Percentiles rank a stretch among this genome's conserved stretches.
Conservation (phyloP, 2,113 vertebrate species). For the Cinclus mexicanus region DNA sequence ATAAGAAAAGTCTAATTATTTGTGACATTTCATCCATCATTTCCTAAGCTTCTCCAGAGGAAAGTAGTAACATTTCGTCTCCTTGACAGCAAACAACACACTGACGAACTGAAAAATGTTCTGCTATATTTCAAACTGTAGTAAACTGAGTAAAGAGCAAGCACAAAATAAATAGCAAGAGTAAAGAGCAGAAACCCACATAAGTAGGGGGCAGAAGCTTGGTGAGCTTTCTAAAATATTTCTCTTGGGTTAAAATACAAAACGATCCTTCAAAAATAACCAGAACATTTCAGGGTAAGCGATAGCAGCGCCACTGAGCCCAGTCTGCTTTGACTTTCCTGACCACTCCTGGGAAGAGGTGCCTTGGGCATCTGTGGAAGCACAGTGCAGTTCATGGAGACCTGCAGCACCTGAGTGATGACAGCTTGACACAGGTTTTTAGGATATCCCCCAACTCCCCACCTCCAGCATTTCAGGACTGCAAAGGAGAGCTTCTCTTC, state of each 20-base stretch:
- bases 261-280: constrained; percentile 37
- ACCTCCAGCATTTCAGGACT: not conserved
- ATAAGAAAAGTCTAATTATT: constrained; percentile 71
- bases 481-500: not conserved
- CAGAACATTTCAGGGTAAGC: not conserved
- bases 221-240: constrained; percentile 55
- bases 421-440: not conserved
- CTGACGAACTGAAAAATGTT: constrained; percentile 67
- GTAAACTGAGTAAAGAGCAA: constrained; percentile 64
- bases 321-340: not conserved
- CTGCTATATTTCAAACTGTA: constrained; percentile 64
- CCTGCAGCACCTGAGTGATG: not conserved
- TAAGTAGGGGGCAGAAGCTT: constrained; percentile 50
- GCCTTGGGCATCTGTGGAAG: not conserved
- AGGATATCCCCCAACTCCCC: not conserved
- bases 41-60: constrained; percentile 66
- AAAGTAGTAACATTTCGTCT: constrained; percentile 68
- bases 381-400: not conserved
- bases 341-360: not conserved
- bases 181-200: constrained; percentile 63
- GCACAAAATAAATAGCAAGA: constrained; percentile 68
- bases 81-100: constrained; percentile 72
- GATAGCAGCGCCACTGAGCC: not conserved
- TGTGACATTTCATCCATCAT: constrained; percentile 73
- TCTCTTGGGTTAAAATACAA: constrained; percentile 31